A percentile compares a stretch with the other conserved stretches of the same genome.
Evolutionary conservation across 2,797 vertebrate genomes (phyloP).

Genomic region (Pangasius sanitwongsei): DNA sequence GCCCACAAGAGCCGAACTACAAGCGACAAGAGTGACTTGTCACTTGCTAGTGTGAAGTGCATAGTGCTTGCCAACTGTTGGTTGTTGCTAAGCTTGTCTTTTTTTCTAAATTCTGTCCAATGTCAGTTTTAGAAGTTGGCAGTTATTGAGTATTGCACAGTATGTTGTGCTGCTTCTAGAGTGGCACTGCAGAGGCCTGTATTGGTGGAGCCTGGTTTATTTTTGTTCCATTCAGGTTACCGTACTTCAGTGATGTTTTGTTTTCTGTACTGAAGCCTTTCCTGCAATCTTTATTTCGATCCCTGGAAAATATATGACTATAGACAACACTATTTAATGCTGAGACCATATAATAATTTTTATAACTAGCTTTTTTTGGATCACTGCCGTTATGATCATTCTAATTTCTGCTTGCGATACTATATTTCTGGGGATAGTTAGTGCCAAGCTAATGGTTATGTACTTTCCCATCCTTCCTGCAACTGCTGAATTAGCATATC

Average conservation of each 20-base stretch:
- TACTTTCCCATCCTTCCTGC: not conserved
- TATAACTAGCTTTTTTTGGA: not conserved
- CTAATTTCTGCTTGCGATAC: not conserved
- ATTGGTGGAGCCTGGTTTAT: not conserved
- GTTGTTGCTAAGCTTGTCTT: too few relatives aligned
- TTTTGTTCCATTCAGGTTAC: not conserved
- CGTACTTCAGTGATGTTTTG: not conserved
- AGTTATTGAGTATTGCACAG: not conserved
- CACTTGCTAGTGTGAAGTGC: too few relatives aligned
- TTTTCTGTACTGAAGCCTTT: not conserved
- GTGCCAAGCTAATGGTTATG: not conserved
- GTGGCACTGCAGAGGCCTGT: not conserved
- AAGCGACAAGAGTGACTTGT: too few relatives aligned
- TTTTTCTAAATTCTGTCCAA: too few relatives aligned
- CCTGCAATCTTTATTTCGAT: not conserved
- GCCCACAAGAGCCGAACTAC: too few relatives aligned
- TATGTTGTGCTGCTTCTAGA: not conserved
- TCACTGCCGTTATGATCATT: not conserved
- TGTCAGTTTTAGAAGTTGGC: too few relatives aligned
- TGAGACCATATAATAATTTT: not conserved
- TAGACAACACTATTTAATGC: not conserved
- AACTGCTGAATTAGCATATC: conserved; percentile 8
- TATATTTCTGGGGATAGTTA: not conserved
- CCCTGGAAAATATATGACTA: not conserved
- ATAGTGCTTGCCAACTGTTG: too few relatives aligned